Evolutionary conservation across 1,140 invertebrate genomes (phyloP).

Genomic region (Teleogryllus occipitalis): DNA sequence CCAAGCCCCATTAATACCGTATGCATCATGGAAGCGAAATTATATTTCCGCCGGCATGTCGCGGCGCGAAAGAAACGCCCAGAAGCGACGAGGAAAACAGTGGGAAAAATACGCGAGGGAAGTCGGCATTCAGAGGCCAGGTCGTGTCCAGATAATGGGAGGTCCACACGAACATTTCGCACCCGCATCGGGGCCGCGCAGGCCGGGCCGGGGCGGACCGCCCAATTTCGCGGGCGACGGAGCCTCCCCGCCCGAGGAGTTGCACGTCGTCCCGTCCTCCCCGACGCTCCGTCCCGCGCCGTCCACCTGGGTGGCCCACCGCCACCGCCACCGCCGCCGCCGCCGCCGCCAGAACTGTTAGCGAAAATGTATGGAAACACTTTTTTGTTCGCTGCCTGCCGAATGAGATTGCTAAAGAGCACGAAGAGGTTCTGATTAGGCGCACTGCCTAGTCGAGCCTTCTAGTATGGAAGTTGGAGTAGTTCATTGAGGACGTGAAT

Average conservation of each 20-base stretch:
- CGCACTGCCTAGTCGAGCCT: too few relatives aligned
- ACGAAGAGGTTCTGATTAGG: too few relatives aligned
- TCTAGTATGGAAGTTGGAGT: too few relatives aligned
- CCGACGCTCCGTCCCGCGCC: not conserved
- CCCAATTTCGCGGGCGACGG: not conserved
- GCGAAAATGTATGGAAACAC: too few relatives aligned
- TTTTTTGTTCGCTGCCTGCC: too few relatives aligned
- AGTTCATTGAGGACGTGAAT: too few relatives aligned
- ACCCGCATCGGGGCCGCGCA: too few relatives aligned
- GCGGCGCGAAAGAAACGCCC: not conserved
- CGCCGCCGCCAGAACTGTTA: too few relatives aligned
- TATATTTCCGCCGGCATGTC: not conserved
- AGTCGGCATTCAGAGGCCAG: not conserved
- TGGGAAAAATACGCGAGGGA: not conserved
- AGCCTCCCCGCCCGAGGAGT: not conserved
- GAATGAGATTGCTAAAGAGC: too few relatives aligned
- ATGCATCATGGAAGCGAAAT: not conserved
- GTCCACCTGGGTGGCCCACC: not conserved
- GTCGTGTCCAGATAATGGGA: not conserved
- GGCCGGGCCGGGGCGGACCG: not conserved
- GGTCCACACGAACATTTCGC: not conserved
- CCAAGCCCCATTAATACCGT: not conserved
- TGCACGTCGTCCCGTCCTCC: too few relatives aligned
- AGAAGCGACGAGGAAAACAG: not conserved
- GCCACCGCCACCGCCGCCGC: too few relatives aligned